phyloP scores from a whole-genome alignment of 2,113 vertebrate species.

The Callospermophilus lateralis region DNA sequence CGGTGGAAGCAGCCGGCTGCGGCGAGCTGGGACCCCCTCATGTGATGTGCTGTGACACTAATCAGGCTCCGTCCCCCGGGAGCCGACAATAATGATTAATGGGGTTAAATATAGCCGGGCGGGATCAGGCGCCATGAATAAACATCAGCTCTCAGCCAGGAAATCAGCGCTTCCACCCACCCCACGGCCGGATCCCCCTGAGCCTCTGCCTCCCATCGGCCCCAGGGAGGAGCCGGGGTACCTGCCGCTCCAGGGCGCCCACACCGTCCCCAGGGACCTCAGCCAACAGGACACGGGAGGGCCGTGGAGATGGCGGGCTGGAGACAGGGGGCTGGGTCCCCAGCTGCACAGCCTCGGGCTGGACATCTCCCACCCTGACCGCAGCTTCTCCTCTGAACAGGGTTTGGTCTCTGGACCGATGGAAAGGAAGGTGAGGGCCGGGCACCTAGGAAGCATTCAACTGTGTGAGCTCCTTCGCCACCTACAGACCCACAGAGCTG shows the following conservation, averaged over 20 bases:
- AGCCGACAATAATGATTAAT: slow-evolving; percentile 88
- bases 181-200: neutral
- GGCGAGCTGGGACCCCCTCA: slow-evolving; percentile 25
- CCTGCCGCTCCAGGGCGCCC: no score
- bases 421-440: neutral
- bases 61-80: slow-evolving; percentile 87
- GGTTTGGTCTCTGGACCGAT: neutral
- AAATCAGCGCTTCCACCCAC: slow-evolving; percentile 75
- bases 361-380: neutral
- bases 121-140: slow-evolving; percentile 88
- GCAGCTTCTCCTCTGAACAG: neutral
- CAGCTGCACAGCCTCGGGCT: neutral
- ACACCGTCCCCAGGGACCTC: no score
- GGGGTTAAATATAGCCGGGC: slow-evolving; percentile 89
- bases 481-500: rapidly evolving
- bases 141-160: slow-evolving; percentile 86
- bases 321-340: no score
- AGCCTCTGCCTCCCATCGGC: no score
- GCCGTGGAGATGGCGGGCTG: rapidly evolving
- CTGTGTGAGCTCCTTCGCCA: neutral
- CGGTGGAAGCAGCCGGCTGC: neutral
- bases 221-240: no score
- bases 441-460: neutral
- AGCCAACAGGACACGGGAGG: no score
- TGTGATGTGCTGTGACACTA: slow-evolving; percentile 84